Conservation (phyloP, 2,113 vertebrate genomes). For the Columbina picui region DNA sequence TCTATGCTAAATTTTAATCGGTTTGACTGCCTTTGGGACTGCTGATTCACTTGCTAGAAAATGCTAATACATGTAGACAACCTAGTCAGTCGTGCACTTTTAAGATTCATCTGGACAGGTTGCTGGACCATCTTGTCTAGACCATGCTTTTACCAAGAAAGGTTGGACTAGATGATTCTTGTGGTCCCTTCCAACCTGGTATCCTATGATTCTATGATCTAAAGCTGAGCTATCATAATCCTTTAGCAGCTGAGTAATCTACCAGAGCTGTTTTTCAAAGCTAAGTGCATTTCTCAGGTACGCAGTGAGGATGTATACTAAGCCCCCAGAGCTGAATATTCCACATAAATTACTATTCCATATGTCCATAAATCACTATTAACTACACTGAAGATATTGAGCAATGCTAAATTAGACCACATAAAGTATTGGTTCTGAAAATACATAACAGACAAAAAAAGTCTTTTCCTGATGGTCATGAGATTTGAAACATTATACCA, state of each 20-base stretch:
- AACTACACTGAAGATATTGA: background rate
- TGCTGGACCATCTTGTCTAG: no score
- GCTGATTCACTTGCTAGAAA: background rate
- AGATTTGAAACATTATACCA: background rate
- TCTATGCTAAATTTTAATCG: background rate
- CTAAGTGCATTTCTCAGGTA: background rate
- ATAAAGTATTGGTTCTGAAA: background rate
- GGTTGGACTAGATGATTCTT: no score
- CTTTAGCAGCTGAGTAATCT: background rate
- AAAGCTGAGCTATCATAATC: background rate
- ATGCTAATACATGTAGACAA: background rate
- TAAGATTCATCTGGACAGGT: no score
- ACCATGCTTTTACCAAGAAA: no score
- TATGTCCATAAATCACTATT: background rate
- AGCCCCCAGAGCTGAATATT: background rate
- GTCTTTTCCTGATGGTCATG: background rate
- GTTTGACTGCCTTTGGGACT: background rate
- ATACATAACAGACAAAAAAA: accelerated
- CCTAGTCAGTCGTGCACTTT: background rate
- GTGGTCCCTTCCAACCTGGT: no score
- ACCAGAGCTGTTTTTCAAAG: background rate
- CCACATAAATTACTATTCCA: background rate
- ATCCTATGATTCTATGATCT: background rate
- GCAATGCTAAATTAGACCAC: background rate
- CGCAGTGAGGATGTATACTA: background rate